Conservation (phyloP, 2,888 invertebrate genomes). For the Drosophila helvetica region DNA sequence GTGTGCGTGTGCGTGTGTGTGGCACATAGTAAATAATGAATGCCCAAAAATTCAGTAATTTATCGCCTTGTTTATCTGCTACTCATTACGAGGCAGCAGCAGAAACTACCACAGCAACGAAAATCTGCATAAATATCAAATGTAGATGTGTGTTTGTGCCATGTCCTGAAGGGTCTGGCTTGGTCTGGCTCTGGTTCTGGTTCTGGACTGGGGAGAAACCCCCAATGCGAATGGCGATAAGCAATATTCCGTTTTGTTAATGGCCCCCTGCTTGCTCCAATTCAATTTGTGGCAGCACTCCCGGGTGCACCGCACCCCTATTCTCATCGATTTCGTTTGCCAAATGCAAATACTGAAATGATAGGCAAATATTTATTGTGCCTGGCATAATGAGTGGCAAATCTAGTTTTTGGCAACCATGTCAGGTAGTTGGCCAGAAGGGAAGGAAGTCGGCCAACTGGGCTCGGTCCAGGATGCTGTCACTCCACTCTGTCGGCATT, state of each 20-base stretch:
- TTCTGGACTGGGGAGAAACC: slow-evolving; percentile 9
- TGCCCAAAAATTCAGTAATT: slow-evolving; percentile 72
- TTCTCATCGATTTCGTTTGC: slow-evolving; percentile 33
- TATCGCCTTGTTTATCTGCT: slow-evolving; percentile 73
- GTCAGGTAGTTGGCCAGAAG: slow-evolving; percentile 32
- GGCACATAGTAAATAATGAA: slow-evolving; percentile 64
- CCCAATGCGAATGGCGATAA: slow-evolving; percentile 59
- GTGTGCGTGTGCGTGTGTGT: background rate
- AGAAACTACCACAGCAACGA: slow-evolving; percentile 6
- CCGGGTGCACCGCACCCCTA: slow-evolving; percentile 1
- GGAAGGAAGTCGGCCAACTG: slow-evolving; percentile 18
- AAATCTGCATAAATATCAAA: slow-evolving; percentile 68
- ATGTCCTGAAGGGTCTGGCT: background rate
- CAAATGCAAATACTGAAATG: slow-evolving; percentile 40
- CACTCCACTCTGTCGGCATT: background rate
- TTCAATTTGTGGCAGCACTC: slow-evolving; percentile 24
- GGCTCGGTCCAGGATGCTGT: slow-evolving; percentile 2
- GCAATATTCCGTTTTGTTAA: slow-evolving; percentile 47
- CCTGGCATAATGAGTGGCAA: slow-evolving; percentile 44
- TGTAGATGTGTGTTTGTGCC: slow-evolving; percentile 21
- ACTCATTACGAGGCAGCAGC: slow-evolving; percentile 44
- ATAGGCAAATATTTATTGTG: slow-evolving; percentile 46
- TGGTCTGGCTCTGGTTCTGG: background rate
- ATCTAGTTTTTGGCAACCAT: slow-evolving; percentile 47
- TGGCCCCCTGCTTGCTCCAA: slow-evolving; percentile 25